Percentiles rank a stretch among this genome's conserved stretches.
phyloP scores from a whole-genome alignment of 2,113 vertebrate genomes.

The Corythornis madagascariensis region DNA sequence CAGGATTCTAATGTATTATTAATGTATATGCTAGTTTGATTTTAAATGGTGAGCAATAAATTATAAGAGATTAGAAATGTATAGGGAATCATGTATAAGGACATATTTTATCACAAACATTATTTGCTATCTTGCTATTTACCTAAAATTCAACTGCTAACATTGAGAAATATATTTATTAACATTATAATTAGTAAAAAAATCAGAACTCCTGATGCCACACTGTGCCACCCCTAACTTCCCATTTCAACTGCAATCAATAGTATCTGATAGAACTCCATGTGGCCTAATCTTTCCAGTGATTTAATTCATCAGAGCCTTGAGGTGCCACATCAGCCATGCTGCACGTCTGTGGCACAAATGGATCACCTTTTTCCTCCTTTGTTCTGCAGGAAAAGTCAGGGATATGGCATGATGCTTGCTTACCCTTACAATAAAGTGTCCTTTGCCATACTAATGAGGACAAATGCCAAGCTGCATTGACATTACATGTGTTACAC shows the following conservation, averaged over 20 bases:
- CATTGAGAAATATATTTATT: neutral
- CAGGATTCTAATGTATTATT: neutral
- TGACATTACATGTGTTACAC: constrained; percentile 68
- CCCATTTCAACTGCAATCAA: neutral
- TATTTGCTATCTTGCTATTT: neutral
- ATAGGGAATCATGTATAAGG: neutral
- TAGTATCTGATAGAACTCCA: neutral
- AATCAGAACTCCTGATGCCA: neutral
- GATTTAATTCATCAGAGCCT: neutral
- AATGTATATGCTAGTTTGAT: neutral
- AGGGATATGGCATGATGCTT: constrained; percentile 32
- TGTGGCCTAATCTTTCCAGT: neutral
- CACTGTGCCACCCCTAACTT: neutral
- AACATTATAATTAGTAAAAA: neutral
- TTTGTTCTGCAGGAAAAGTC: constrained; percentile 30
- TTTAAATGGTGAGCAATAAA: neutral
- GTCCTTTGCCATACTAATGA: constrained; percentile 74
- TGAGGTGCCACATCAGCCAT: neutral
- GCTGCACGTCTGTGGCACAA: neutral
- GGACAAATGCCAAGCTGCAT: constrained; percentile 71
- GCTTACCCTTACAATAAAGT: constrained; percentile 63
- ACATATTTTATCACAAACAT: neutral
- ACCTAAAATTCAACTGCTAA: neutral
- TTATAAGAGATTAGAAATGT: neutral
- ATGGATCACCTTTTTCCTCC: neutral